Evolutionary conservation across 2,888 invertebrate species (phyloP).

Genomic region (Altica lythri): DNA sequence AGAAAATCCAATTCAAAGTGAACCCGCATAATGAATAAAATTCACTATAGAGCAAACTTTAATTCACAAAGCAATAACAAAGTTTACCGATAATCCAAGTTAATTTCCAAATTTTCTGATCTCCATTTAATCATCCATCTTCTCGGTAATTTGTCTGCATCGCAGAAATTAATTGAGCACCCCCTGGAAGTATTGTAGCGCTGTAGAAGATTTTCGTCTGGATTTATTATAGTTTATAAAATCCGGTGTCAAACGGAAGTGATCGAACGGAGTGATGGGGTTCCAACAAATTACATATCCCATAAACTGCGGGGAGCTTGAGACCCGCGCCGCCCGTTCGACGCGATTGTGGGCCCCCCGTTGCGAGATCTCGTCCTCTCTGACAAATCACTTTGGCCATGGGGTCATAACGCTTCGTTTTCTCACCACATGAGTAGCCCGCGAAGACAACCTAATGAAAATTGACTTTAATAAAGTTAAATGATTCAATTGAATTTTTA

Average conservation of each 20-base stretch:
- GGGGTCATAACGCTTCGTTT: conserved; percentile 29
- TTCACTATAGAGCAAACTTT: no score
- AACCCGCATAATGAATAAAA: no score
- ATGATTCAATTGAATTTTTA: no score
- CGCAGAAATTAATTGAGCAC: conserved; percentile 29
- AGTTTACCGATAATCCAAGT: no score
- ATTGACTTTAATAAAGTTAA: conserved; percentile 22
- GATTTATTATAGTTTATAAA: conserved; percentile 35
- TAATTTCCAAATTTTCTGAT: no score
- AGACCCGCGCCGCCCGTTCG: conserved; percentile 22
- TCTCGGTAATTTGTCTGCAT: conserved; percentile 24
- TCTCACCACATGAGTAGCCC: conserved; percentile 32
- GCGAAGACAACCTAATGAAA: conserved; percentile 27
- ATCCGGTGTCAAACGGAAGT: conserved; percentile 38
- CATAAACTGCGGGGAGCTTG: conserved; percentile 41
- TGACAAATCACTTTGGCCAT: conserved; percentile 37
- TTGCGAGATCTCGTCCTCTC: conserved; percentile 38
- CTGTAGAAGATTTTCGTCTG: conserved; percentile 26
- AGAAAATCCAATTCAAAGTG: no score
- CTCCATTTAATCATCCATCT: conserved; percentile 17
- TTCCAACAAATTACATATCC: conserved; percentile 39
- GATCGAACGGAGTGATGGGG: conserved; percentile 39
- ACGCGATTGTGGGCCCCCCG: conserved; percentile 27
- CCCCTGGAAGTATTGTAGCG: conserved; percentile 19
- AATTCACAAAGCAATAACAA: no score